These are phyloP conservation scores for Phalanger gymnotis DNA, from an alignment of 2,797 vertebrate genomes.

Conservation along the genomic window DNA sequence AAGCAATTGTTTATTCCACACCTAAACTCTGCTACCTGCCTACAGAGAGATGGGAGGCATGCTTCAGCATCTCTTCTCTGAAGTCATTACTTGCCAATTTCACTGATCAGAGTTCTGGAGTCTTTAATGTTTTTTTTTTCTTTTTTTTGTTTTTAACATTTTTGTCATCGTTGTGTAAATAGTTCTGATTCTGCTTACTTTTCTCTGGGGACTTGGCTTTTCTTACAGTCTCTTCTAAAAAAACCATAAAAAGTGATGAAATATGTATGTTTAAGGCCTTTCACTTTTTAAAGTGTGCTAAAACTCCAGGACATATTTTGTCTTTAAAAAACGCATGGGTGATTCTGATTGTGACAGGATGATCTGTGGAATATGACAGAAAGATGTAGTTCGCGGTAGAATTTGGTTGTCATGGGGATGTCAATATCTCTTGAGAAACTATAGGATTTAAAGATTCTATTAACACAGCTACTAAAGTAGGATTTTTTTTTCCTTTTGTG, in stretches of 20 bases:
- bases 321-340: neutral
- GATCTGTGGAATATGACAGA: neutral
- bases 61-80: neutral
- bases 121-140: neutral
- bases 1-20: neutral
- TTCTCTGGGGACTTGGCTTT: neutral
- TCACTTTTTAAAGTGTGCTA: neutral
- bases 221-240: neutral
- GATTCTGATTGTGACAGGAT: neutral
- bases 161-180: neutral
- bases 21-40: neutral
- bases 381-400: neutral
- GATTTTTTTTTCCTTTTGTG: neutral
- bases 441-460: neutral
- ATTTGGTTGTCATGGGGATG: neutral
- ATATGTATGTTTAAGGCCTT: neutral
- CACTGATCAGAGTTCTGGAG: neutral
- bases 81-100: neutral
- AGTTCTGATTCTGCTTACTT: neutral
- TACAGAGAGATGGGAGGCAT: neutral
- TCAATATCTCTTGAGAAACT: neutral
- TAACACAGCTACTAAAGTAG: neutral
- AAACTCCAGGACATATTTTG: neutral
- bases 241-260: neutral
- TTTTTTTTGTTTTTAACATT: neutral